Percentiles rank a stretch among this genome's conserved stretches.
Evolutionary conservation across 2,888 invertebrate species (phyloP).

Genomic region (Zygogramma bicolorata): DNA sequence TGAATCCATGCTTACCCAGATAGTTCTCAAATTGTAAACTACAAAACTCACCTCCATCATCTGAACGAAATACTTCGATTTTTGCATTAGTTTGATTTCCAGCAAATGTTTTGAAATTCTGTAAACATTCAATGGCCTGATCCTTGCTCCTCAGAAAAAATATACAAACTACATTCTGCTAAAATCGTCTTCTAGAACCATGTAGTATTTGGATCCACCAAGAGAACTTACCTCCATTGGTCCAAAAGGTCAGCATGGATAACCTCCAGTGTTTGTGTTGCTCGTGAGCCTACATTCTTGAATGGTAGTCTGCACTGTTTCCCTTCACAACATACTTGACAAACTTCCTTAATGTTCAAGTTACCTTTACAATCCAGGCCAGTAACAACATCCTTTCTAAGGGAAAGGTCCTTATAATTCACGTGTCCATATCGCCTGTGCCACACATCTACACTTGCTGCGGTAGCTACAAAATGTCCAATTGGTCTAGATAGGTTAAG

Average conservation of each 20-base stretch:
- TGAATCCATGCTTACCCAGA: slow-evolving; percentile 48
- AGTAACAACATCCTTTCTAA: slow-evolving; percentile 18
- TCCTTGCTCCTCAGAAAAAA: slow-evolving; percentile 21
- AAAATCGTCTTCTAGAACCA: slow-evolving; percentile 41
- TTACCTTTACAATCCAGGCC: slow-evolving; percentile 21
- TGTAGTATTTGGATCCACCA: slow-evolving; percentile 25
- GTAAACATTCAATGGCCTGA: neutral
- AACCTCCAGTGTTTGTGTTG: slow-evolving; percentile 29
- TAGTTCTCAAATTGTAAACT: slow-evolving; percentile 46
- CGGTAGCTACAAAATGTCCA: slow-evolving; percentile 14
- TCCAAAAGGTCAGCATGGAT: slow-evolving; percentile 38
- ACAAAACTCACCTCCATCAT: slow-evolving; percentile 52
- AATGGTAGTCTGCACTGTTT: slow-evolving; percentile 51
- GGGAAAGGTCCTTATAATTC: slow-evolving; percentile 33
- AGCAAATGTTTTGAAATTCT: too few species aligned
- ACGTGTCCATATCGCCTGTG: slow-evolving; percentile 36
- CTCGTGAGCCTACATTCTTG: slow-evolving; percentile 27
- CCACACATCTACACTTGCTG: slow-evolving; percentile 27
- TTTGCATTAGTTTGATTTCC: slow-evolving; percentile 53
- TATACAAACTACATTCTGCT: slow-evolving; percentile 20
- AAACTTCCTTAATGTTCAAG: slow-evolving; percentile 18
- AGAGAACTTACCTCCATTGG: slow-evolving; percentile 42
- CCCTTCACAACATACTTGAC: slow-evolving; percentile 26
- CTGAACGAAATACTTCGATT: slow-evolving; percentile 39
- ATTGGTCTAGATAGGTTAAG: neutral